Conservation (phyloP, 1,140 invertebrate genomes). For the Leptinotarsa defecta region DNA sequence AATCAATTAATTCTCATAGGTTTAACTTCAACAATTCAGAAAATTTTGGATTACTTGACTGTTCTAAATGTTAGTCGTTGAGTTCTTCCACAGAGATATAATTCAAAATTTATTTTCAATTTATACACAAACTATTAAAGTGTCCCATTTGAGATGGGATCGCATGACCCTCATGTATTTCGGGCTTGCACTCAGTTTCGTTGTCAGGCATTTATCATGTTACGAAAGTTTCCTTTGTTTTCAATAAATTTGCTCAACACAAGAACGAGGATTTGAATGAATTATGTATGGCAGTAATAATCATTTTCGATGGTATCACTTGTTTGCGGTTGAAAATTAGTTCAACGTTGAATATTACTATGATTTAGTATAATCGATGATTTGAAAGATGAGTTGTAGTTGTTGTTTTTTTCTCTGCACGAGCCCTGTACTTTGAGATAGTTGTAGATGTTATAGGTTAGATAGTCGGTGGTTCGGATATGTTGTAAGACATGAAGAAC, state of each 20-base stretch:
- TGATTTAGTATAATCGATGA: too few species aligned
- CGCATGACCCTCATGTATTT: conserved; percentile 30
- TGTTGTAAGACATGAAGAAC: too few species aligned
- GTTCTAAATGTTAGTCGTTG: neutral
- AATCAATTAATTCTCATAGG: too few species aligned
- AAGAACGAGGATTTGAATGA: conserved; percentile 11
- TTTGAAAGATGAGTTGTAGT: too few species aligned
- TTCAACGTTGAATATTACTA: too few species aligned
- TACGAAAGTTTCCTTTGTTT: conserved; percentile 27
- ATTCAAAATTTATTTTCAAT: conserved; percentile 28
- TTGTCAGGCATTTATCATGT: conserved; percentile 23
- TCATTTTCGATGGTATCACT: neutral
- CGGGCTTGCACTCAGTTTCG: conserved; percentile 20
- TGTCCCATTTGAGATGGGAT: conserved; percentile 29
- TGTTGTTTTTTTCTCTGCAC: too few species aligned
- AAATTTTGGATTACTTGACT: neutral
- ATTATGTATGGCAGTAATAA: conserved; percentile 21
- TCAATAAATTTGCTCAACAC: conserved; percentile 19
- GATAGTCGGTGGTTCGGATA: too few species aligned
- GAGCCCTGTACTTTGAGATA: too few species aligned
- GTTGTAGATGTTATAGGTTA: too few species aligned
- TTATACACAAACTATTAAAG: conserved; percentile 28
- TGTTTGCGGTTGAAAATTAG: neutral
- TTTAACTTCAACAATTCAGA: neutral
- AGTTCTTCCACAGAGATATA: conserved; percentile 20